phyloP scores from a whole-genome alignment of 2,888 invertebrate species.

The Odontomyia ornata region DNA sequence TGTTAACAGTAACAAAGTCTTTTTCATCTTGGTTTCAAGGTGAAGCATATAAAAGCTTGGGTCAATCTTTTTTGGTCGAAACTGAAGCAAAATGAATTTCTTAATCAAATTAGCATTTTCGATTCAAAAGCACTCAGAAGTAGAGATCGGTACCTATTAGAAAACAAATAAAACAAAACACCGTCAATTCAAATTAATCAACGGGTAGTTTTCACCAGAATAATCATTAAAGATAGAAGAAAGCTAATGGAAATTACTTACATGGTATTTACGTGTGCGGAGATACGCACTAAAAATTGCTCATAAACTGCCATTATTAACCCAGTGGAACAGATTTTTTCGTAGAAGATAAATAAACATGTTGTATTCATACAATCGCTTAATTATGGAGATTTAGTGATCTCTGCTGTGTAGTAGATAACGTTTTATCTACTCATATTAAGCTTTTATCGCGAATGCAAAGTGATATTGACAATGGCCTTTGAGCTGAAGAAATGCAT shows the following conservation, averaged over 20 bases:
- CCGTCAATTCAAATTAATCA: neutral
- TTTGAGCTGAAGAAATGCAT: too few relatives aligned
- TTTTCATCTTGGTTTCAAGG: neutral
- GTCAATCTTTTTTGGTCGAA: neutral
- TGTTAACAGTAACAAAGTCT: too few relatives aligned
- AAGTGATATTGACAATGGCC: too few relatives aligned
- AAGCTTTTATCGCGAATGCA: too few relatives aligned
- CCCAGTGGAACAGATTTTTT: too few relatives aligned
- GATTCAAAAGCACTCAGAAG: neutral
- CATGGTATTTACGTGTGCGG: neutral
- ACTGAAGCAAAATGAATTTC: neutral
- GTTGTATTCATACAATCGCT: too few relatives aligned
- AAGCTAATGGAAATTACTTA: neutral
- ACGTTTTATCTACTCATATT: too few relatives aligned
- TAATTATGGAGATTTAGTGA: too few relatives aligned
- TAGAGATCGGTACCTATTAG: neutral
- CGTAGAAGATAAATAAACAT: too few relatives aligned
- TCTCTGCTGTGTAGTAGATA: too few relatives aligned
- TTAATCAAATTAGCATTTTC: constrained; percentile 1
- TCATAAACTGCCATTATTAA: neutral
- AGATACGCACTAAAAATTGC: neutral
- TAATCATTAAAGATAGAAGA: neutral
- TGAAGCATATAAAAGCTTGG: neutral
- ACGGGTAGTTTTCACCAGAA: neutral
- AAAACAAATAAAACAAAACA: constrained; percentile 26